These are phyloP conservation scores for Taeniopygia guttata DNA, from an alignment of 2,797 vertebrate species.

Conservation along the genomic window DNA sequence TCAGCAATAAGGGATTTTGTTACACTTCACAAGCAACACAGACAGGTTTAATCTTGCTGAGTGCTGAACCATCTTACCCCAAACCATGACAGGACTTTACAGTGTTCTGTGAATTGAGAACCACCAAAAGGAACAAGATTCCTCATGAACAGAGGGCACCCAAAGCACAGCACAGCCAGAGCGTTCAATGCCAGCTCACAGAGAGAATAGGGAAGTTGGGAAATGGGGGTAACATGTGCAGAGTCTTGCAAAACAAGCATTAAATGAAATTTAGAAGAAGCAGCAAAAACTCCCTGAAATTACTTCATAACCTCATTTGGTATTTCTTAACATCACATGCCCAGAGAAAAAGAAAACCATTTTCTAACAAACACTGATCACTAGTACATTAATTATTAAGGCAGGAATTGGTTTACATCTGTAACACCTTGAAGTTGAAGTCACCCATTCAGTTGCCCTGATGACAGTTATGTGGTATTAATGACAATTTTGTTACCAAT, in stretches of 20 bases:
- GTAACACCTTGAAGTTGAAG: background rate
- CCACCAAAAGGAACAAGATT: background rate
- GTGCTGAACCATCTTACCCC: background rate
- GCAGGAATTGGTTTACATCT: background rate
- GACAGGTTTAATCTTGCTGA: background rate
- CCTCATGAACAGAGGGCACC: background rate
- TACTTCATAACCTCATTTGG: background rate
- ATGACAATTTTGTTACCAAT: background rate
- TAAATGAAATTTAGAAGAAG: background rate
- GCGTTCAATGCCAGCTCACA: rapidly evolving
- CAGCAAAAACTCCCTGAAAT: background rate
- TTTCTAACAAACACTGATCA: background rate
- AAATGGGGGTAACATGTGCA: background rate
- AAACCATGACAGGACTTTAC: background rate
- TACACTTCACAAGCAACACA: background rate
- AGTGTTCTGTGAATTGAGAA: background rate
- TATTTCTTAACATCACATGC: background rate
- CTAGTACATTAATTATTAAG: background rate
- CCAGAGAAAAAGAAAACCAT: background rate
- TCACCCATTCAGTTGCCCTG: background rate
- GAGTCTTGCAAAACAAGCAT: background rate
- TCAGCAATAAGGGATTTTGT: background rate
- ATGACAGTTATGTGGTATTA: background rate
- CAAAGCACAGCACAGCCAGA: background rate
- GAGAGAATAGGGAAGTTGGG: background rate